Evolutionary conservation across 1,140 invertebrate species (phyloP).

Genomic region (Bursaphelenchus mucronatus): DNA sequence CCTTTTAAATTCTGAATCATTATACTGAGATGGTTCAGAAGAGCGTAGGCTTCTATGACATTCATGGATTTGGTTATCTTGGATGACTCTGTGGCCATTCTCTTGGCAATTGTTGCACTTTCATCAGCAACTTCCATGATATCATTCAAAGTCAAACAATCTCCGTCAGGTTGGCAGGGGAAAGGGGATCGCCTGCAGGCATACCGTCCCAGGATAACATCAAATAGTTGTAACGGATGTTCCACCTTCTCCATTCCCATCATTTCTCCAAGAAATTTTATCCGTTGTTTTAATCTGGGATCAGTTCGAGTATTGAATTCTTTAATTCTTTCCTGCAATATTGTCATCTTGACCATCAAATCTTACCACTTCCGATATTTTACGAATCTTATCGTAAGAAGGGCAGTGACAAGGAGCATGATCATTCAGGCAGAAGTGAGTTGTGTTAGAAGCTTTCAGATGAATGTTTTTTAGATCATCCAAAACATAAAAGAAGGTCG

Average conservation of each 20-base stretch:
- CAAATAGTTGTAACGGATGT: slow-evolving; percentile 33
- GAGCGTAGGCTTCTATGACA: slow-evolving; percentile 30
- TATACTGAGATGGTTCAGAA: slow-evolving; percentile 21
- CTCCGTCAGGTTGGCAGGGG: slow-evolving; percentile 24
- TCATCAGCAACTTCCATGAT: slow-evolving; percentile 15
- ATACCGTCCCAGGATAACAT: slow-evolving; percentile 25
- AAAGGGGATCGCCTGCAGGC: slow-evolving; percentile 26
- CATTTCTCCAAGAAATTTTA: slow-evolving; percentile 13
- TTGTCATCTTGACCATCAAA: slow-evolving; percentile 2
- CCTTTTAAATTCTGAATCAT: background rate
- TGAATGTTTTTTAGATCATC: slow-evolving; percentile 7
- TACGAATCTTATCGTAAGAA: slow-evolving; percentile 17
- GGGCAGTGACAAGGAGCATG: slow-evolving; percentile 21
- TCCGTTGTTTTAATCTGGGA: slow-evolving; percentile 1
- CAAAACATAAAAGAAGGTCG: slow-evolving; percentile 27
- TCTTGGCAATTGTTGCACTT: slow-evolving; percentile 17
- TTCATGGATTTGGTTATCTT: slow-evolving; percentile 17
- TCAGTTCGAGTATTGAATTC: slow-evolving; percentile 17
- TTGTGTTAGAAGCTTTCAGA: slow-evolving; percentile 22
- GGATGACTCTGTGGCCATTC: slow-evolving; percentile 10
- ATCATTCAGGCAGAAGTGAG: slow-evolving; percentile 28
- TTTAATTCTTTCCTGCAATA: slow-evolving; percentile 21
- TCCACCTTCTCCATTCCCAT: slow-evolving; percentile 26
- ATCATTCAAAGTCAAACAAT: slow-evolving; percentile 31
- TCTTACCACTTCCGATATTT: slow-evolving; percentile 9